Evolutionary conservation across 2,888 invertebrate genomes (phyloP), one percentile per base, ranked within the genome.

Genomic region (Rhagonycha lutea): DNA sequence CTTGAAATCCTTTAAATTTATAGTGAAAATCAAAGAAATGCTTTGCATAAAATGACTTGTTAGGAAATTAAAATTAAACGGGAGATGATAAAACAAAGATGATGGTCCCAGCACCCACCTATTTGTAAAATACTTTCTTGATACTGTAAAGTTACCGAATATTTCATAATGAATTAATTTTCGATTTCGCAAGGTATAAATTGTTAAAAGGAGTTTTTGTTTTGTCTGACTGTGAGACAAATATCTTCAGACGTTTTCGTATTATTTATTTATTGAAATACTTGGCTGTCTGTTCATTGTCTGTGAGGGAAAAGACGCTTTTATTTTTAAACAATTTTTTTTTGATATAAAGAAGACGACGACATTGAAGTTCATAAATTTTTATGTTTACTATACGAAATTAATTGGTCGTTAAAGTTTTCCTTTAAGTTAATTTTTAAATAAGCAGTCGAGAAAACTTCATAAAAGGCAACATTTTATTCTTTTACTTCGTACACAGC

Each of bases 1-100:
- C 65, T 71, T 63, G 65, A 65, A 24, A 32, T 71, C 71, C 3
- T 47, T 65, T 14, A 24, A 71, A 65, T 71, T 71, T 71, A 71
- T 65, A 24, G 63, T 14, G 29, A 71, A 32, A 65, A 71, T 71
- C 71, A 71, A 24, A 71, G 9, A 47, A 65, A 65, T 23, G 70
- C 65, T 65, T 7, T 71, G 1, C 14, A 63, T 63, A 71, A 71
- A 71, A 71, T n/a, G 14, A 29, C 29, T 63, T 63, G 70, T 71
- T 63, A 62, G 29, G 32, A 18, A 14, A 29, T 70, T 69, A 62
- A 62, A 70, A 71, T 71, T 63, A 65, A 24, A 12, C 18, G 4
- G 11, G 7, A 3, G 11, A 12, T 32, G 32, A 32, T 12, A 12
- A 32, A 32, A 12, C 32, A 32, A 32, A 12, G 32, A 32, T 32